Base-by-base conservation (phyloP, 2,113 vertebrate species). In the Pterophyllum scalare region DNA sequence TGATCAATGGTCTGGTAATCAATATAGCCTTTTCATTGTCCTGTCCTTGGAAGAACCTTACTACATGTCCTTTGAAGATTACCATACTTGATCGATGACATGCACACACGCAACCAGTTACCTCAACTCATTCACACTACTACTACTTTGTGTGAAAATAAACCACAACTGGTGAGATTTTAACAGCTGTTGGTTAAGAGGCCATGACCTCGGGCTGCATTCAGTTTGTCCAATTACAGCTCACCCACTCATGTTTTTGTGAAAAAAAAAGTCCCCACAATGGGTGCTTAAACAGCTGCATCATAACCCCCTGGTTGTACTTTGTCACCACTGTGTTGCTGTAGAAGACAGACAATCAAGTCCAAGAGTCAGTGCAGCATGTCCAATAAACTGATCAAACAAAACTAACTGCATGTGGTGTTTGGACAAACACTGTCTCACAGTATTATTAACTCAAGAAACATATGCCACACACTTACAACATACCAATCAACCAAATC, bases 1-100 rank as follows among this genome's bases (percentile, higher is more conserved):
- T 90, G 91, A 94, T 95, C 90, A 91, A 79, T 54, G 15, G 64
- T 84, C 54, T 58, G 76, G 52, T 87, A 85, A 94, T 95, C 93
- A 88, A 93, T 95, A 83, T 58, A 74, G 84, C 77, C 88, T 88
- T 91, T 93, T 92, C 75, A 92, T 89, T 89, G 88, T 87, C 85
- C 84, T 78, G 91, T 94, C 94, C 94, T 94, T 94, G 94, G 80
- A 74, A 92, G 88, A 89, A 92, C 92, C 92, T 94, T 90, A 90
- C 83, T 77, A 80, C 82, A 83, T 91, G 86, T 87, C 84, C 87
- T 84, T 81, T 26, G 59, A 92, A 94, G 94, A 93, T 93, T 91
- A 94, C 87, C 91, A 91, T 87, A 77, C 79, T 86, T 90, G 90
- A 95, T 93, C 91, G 89, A 92, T 94, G 87, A 59, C 40, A 83